Base-by-base conservation (phyloP, 2,113 vertebrate genomes). In the Nyctereutes procyonoides region DNA sequence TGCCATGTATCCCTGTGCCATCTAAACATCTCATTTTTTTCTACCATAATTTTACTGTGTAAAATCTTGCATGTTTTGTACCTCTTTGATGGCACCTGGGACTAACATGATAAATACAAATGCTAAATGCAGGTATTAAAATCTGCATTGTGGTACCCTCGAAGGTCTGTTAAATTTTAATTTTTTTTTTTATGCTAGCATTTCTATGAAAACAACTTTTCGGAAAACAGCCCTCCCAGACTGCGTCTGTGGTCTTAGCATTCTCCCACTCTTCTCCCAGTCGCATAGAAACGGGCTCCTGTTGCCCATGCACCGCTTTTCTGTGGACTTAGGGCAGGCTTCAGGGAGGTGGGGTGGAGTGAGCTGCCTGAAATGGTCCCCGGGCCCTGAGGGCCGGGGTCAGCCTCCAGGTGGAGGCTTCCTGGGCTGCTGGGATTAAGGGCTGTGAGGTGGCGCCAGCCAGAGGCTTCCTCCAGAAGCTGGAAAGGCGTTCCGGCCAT, bases 1-100 rank as follows among this genome's bases (percentile, higher is more conserved):
- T 35, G 11, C 35, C 32, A 63, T 8, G 15, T 28, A 43, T 16
- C 43, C 24, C 3, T 51, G 32, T 55, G 67, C 12, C 10, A 0
- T 51, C 35, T 6, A 20, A 10, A 30, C 24, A 24, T 2, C 15
- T 65, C 8, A 0, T 56, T 62, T 32, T 32, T 69, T 65, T 63
- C 9, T 14, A 1, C 8, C 26, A 0, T 0, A 5, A 8, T n/a
- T 51, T 24, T 12, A 10, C 56, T 24, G 0, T 26, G 20, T 38
- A 32, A 26, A 51, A 71, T 24, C 38, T 38, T 20, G 28, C 22
- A 20, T 48, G 26, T 74, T 87, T 48, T 51, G 32, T n/a, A 3
- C 0, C 6, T 69, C 3, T 30, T 55, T 53, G 65, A 30, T 2
- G 60, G 35, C 65, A 28, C 8, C 19, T 20, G 80, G 8, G 35